Conservation (phyloP, 2,797 vertebrate species). For the Sebastes variabilis region DNA sequence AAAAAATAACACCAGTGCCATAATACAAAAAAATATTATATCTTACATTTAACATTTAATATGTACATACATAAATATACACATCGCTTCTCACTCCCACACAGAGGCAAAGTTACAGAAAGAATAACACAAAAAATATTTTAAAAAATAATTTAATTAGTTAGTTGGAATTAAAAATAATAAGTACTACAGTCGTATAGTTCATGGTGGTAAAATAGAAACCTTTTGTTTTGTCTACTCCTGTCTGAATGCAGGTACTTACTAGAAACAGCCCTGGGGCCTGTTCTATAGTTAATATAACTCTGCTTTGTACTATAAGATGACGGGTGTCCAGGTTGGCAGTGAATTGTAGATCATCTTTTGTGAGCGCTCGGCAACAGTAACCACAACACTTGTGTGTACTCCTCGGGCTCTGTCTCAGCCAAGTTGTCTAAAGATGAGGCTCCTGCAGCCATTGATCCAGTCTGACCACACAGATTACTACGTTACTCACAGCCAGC, state of each 20-base stretch:
- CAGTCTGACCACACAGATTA: slow-evolving; percentile 3
- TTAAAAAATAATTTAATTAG: no score
- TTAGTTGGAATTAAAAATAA: no score
- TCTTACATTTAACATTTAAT: no score
- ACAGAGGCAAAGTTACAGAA: no score
- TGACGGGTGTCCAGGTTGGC: not conserved
- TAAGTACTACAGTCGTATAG: no score
- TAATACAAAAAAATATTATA: no score
- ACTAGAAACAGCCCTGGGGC: not conserved
- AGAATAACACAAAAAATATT: no score
- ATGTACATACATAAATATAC: no score
- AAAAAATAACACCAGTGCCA: no score
- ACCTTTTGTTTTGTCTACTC: no score
- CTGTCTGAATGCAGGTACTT: not conserved
- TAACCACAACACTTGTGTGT: slow-evolving; percentile 68
- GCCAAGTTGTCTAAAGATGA: slow-evolving; percentile 4
- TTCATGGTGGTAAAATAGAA: no score
- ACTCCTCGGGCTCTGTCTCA: slow-evolving; percentile 6
- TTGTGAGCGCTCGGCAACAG: slow-evolving; percentile 58
- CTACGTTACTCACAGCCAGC: not conserved
- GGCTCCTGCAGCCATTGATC: slow-evolving; percentile 24
- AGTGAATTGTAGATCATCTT: slow-evolving; percentile 32
- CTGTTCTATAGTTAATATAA: not conserved
- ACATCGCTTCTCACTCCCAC: no score
- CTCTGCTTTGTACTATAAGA: not conserved